Conservation (phyloP, 2,888 invertebrate species). For the Unio delphinus region DNA sequence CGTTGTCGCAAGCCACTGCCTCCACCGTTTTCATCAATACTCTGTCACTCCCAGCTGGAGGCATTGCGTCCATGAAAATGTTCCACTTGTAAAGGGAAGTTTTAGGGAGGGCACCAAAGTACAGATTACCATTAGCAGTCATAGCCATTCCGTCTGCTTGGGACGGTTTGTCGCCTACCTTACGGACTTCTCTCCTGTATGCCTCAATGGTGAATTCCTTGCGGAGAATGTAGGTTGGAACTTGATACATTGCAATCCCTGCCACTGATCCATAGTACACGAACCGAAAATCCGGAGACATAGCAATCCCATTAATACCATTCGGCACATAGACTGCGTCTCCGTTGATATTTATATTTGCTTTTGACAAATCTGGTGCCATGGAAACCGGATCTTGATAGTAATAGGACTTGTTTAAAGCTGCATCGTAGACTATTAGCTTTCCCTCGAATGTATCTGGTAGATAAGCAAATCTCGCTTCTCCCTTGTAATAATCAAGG, state of each 20-base stretch:
- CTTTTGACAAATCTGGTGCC: conserved; percentile 23
- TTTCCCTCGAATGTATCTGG: conserved; percentile 40
- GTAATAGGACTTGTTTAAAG: conserved; percentile 21
- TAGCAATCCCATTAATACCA: conserved; percentile 48
- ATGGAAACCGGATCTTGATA: conserved; percentile 32
- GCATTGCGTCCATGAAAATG: conserved; percentile 11
- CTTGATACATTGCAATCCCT: conserved; percentile 36
- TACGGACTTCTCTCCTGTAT: conserved; percentile 25
- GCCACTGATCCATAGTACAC: conserved; percentile 44
- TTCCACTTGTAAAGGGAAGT: conserved; percentile 38
- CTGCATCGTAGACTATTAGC: conserved; percentile 42
- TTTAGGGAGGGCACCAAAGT: conserved; percentile 29
- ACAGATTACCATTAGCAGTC: conserved; percentile 28
- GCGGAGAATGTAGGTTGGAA: conserved; percentile 36
- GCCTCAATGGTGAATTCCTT: conserved; percentile 9
- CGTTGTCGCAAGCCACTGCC: conserved; percentile 27
- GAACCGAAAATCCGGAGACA: conserved; percentile 44
- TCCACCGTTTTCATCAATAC: conserved; percentile 3
- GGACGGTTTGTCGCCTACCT: conserved; percentile 29
- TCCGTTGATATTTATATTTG: conserved; percentile 31
- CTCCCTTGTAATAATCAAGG: conserved; percentile 27
- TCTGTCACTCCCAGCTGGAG: conserved; percentile 10
- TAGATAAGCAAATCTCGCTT: conserved; percentile 42
- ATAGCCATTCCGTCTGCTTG: conserved; percentile 40
- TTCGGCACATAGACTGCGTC: conserved; percentile 8